Conservation (phyloP, 2,888 invertebrate genomes). For the Kuschelorhynchus macadamiae region DNA sequence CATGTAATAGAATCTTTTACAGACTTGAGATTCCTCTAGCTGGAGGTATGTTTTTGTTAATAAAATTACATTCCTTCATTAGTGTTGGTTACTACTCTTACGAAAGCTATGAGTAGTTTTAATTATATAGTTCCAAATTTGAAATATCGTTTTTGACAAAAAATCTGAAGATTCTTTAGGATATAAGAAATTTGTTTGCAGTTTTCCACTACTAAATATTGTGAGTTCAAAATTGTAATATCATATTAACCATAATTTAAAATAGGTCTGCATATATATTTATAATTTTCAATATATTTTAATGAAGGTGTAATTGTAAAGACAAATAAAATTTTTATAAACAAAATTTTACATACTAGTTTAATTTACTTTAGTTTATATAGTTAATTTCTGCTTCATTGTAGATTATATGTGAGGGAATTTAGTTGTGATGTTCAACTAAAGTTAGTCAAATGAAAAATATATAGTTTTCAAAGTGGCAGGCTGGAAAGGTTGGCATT, state of each 20-base stretch:
- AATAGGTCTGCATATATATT: slow-evolving; percentile 23
- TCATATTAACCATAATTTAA: slow-evolving; percentile 22
- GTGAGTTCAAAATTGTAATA: slow-evolving; percentile 20
- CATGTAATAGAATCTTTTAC: too few relatives aligned
- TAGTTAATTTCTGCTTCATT: too few relatives aligned
- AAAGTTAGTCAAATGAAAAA: too few relatives aligned
- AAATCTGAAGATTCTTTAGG: background rate
- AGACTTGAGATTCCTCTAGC: too few relatives aligned
- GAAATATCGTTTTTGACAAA: background rate
- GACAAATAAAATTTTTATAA: slow-evolving; percentile 33
- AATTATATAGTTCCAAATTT: too few relatives aligned
- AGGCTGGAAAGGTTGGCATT: too few relatives aligned
- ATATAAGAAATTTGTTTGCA: slow-evolving; percentile 6
- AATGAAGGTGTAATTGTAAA: slow-evolving; percentile 36
- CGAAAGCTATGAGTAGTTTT: background rate
- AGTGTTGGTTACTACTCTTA: slow-evolving; percentile 32
- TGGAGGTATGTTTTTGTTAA: slow-evolving; percentile 9
- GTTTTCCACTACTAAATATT: slow-evolving; percentile 20
- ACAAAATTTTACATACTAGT: background rate
- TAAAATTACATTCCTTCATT: slow-evolving; percentile 19
- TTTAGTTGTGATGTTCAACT: too few relatives aligned
- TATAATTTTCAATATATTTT: slow-evolving; percentile 27
- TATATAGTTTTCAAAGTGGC: too few relatives aligned
- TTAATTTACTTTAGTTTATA: too few relatives aligned
- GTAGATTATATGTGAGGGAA: too few relatives aligned